These are phyloP conservation scores for Chanos chanos DNA, from an alignment of 2,797 vertebrate species.

Conservation along the genomic window DNA sequence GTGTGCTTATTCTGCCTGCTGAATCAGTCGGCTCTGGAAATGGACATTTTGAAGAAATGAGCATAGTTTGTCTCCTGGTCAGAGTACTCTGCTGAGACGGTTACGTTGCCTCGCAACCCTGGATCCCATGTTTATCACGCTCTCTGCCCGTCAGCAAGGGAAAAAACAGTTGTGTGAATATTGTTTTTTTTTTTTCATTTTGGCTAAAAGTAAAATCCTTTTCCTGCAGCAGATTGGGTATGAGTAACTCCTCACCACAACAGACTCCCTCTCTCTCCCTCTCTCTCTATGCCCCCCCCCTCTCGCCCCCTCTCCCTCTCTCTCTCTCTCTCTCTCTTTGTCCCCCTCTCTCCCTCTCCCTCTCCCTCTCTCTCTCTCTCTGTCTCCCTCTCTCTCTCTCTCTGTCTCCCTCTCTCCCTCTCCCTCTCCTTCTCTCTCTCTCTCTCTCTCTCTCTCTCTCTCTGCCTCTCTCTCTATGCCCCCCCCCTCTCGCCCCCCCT, in stretches of 20 bases:
- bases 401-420: background rate
- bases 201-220: constrained; percentile 47
- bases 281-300: constrained; percentile 10
- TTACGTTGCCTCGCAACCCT: constrained; percentile 26
- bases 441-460: background rate
- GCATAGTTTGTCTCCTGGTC: constrained; percentile 7
- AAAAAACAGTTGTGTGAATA: constrained; percentile 34
- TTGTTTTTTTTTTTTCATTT: constrained; percentile 44
- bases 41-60: background rate
- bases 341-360: background rate
- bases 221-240: constrained; percentile 60
- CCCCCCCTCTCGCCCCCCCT: background rate
- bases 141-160: constrained; percentile 30
- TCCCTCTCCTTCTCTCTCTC: background rate
- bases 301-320: background rate
- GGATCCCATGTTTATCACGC: constrained; percentile 12
- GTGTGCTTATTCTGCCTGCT: no score
- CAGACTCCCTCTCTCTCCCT: constrained; percentile 26
- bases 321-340: constrained; percentile 1
- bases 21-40: no score
- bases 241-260: constrained; percentile 54
- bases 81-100: constrained; percentile 5
- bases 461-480: background rate
- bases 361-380: background rate
- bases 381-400: no score